Conservation (phyloP, 2,797 vertebrate genomes). For the Sebastolobus alascanus region DNA sequence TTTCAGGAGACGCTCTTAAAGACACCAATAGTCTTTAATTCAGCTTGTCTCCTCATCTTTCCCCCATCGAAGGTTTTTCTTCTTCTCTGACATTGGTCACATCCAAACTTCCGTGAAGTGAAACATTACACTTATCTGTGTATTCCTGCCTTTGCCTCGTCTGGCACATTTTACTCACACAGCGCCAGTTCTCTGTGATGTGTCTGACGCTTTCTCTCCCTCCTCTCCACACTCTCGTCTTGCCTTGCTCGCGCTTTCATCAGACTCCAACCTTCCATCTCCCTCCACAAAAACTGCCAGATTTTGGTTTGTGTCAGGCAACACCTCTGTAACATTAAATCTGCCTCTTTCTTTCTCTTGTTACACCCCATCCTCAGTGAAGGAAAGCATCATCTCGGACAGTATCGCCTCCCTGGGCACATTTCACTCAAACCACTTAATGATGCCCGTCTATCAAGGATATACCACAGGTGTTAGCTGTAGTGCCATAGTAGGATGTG, state of each 20-base stretch:
- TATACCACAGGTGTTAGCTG: not conserved
- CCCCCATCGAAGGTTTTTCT: not conserved
- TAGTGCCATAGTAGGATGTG: not conserved
- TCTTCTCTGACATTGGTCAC: not conserved
- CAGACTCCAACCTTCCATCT: conserved; percentile 12
- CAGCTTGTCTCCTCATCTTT: not conserved
- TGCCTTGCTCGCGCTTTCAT: not conserved
- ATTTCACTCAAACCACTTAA: conserved; percentile 14
- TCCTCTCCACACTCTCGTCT: not conserved
- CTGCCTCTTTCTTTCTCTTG: not conserved
- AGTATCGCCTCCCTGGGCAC: not conserved
- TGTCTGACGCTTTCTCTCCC: not conserved
- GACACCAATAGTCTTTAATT: not conserved
- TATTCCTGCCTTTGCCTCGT: not conserved
- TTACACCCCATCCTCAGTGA: not conserved
- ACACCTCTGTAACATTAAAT: conserved; percentile 1
- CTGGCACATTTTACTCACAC: not conserved
- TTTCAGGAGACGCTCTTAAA: not conserved
- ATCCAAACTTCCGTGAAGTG: not conserved
- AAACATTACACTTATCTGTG: not conserved
- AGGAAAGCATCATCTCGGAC: not conserved
- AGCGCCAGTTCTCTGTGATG: not conserved
- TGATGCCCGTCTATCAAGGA: conserved; percentile 1
- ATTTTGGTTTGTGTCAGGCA: not conserved
- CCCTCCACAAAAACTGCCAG: not conserved